Base-by-base conservation (phyloP, 2,888 invertebrate genomes). In the Laothoe populi region DNA sequence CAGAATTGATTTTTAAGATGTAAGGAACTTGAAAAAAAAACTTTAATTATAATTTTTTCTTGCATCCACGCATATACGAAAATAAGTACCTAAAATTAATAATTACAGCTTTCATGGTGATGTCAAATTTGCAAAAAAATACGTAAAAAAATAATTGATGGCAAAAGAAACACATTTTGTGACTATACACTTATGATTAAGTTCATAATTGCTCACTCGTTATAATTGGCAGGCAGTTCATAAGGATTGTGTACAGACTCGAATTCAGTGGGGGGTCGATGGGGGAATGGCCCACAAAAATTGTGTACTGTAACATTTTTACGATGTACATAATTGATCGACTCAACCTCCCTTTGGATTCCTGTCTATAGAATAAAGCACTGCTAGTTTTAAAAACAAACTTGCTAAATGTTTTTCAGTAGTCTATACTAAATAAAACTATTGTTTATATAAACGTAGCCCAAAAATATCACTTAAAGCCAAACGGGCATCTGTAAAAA, bases 111-210 rank as follows among this genome's bases (percentile, higher is more conserved):
- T 31, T 13, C 8, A n/a, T 24, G 35, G 60, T 60, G 60, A 60
- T 60, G 60, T 60, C 60, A 60, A 46, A 35, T 59, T 53, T 10
- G 31, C 49, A 53, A 53, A 53, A 49, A 49, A 53, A 53, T 35
- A 31, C 26, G 5, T 5, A 11, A 11, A 35, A 35, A 19, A 53
- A 53, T 19, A 19, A 8, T 19, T 19, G 16, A 8, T 5, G n/a
- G 13, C 2, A 40, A 40, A n/a, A 4, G 40, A 23, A 23, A 21
- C 1, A 31, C 19, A 31, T 31, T 53, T 53, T 53, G 53, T 53
- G 53, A 53, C 53, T 31, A 31, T 16, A n/a, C 10, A 26, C 19
- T 35, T 35, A 35, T 11, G 3, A 35, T 31, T 16, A 49, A 31
- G 26, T 53, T 19, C 19, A 44, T 44, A 44, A 16, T 44, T 53